Conservation (phyloP, 2,888 invertebrate genomes). For the Xestia xanthographa region DNA sequence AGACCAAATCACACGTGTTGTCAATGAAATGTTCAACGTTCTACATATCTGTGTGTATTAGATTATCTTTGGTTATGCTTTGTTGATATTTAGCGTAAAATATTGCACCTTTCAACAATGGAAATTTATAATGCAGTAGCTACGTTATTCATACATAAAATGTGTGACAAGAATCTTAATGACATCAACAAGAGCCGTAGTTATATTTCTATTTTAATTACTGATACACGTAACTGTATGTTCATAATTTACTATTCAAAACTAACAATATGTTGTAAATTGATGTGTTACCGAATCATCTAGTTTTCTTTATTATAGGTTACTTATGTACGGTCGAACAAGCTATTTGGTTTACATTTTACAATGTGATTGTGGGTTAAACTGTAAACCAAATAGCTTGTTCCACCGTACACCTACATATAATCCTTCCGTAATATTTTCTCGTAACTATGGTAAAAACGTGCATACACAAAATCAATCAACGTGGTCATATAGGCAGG, state of each 20-base stretch:
- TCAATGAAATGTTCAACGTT: conserved; percentile 83
- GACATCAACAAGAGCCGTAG: neutral
- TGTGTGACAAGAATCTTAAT: neutral
- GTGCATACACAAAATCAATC: neutral
- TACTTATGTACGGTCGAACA: too few species aligned
- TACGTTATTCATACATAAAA: conserved; percentile 1
- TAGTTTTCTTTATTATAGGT: neutral
- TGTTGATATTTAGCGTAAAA: conserved; percentile 58
- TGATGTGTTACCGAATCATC: neutral
- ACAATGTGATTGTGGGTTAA: too few species aligned
- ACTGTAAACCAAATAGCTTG: too few species aligned
- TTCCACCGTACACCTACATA: neutral
- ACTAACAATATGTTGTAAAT: neutral
- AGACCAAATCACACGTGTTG: conserved; percentile 85
- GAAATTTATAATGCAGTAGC: conserved; percentile 1
- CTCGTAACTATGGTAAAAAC: neutral
- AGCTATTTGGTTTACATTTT: too few species aligned
- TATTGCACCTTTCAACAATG: conserved; percentile 58
- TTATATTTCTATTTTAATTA: conserved; percentile 1
- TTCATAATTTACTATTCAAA: too few species aligned
- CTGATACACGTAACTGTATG: neutral
- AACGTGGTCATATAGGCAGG: neutral
- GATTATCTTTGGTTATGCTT: conserved; percentile 79
- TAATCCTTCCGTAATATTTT: neutral
- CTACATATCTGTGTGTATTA: conserved; percentile 75